Evolutionary conservation across 2,888 invertebrate species (phyloP).

Genomic region (Dynastes maya): DNA sequence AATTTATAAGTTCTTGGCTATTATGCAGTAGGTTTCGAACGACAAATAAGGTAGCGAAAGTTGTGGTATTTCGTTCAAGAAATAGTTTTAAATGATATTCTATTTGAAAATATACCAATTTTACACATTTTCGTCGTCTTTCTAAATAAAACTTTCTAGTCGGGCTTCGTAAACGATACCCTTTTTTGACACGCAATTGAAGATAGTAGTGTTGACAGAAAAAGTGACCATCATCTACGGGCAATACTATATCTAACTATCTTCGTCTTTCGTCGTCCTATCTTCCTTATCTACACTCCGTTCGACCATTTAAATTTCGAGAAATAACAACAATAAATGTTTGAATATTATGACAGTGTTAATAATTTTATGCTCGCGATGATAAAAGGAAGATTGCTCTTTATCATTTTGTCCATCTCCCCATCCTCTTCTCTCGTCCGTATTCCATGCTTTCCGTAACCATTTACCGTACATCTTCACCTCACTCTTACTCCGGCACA

Average conservation of each 20-base stretch:
- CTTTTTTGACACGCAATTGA: constrained; percentile 25
- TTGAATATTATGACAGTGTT: constrained; percentile 48
- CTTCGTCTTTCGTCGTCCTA: neutral
- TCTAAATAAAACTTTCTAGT: neutral
- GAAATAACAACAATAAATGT: constrained; percentile 47
- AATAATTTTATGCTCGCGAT: constrained; percentile 44
- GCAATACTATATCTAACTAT: neutral
- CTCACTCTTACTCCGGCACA: neutral
- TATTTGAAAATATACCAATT: too few species aligned
- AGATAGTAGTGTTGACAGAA: constrained; percentile 37
- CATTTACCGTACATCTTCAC: constrained; percentile 9
- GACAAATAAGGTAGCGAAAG: too few species aligned
- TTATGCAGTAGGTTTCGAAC: too few species aligned
- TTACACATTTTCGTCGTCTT: too few species aligned
- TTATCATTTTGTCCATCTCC: constrained; percentile 3
- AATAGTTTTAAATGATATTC: too few species aligned
- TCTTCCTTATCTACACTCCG: constrained; percentile 6
- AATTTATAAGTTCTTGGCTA: too few species aligned
- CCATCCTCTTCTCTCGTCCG: neutral
- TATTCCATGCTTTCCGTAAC: neutral
- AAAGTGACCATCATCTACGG: constrained; percentile 28
- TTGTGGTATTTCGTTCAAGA: too few species aligned
- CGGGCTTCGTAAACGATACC: neutral
- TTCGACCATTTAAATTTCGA: constrained; percentile 40
- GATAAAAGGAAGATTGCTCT: constrained; percentile 25